These are phyloP conservation scores for Scaptomyza hsui DNA, from an alignment of 1,140 invertebrate genomes.

Conservation along the genomic window DNA sequence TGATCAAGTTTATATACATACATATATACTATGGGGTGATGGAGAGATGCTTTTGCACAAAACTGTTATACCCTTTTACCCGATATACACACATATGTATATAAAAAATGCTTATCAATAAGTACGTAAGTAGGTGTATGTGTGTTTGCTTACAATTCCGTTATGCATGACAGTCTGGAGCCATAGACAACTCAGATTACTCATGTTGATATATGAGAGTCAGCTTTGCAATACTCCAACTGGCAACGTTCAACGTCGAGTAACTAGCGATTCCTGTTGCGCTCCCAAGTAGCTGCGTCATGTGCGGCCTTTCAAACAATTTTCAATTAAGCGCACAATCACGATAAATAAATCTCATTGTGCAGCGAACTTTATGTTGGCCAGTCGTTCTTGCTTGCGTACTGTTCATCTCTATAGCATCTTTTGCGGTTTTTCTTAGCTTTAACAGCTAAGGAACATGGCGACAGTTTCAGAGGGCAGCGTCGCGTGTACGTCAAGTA, in stretches of 20 bases:
- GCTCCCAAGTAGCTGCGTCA: conserved; percentile 47
- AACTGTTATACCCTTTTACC: too few species aligned
- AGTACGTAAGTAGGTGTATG: conserved; percentile 23
- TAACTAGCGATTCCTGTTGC: conserved; percentile 58
- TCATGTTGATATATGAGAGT: conserved; percentile 61
- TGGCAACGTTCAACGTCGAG: not conserved
- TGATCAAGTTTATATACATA: too few species aligned
- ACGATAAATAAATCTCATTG: conserved; percentile 82
- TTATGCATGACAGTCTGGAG: conserved; percentile 34
- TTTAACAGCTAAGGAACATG: not conserved
- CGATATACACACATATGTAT: too few species aligned
- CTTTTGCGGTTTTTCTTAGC: conserved; percentile 60
- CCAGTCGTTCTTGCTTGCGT: conserved; percentile 7
- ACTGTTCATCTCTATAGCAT: conserved; percentile 49
- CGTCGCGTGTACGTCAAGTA: not conserved
- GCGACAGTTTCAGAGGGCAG: not conserved
- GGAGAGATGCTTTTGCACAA: too few species aligned
- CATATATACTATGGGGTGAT: too few species aligned
- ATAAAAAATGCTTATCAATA: conserved; percentile 65
- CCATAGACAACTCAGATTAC: conserved; percentile 20
- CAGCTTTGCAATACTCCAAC: not conserved
- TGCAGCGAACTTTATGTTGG: conserved; percentile 59
- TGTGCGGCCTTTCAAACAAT: conserved; percentile 64
- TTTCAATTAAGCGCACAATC: conserved; percentile 81
- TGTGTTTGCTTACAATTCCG: conserved; percentile 55